Conservation (phyloP, 2,888 invertebrate species). For the Calliopum simillimum region DNA sequence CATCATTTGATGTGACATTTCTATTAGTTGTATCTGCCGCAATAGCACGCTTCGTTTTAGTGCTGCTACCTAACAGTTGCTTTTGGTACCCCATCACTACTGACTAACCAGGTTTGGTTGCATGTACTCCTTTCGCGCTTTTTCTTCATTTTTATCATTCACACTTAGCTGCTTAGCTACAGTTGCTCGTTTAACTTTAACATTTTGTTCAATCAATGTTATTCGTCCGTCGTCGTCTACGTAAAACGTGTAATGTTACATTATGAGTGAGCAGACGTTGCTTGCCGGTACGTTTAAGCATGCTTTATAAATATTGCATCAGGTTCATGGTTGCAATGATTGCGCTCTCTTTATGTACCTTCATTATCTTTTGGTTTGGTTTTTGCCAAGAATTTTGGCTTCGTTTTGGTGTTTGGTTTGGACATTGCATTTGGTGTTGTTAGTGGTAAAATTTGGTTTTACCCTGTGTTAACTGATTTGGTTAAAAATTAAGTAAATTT, state of each 20-base stretch:
- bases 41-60: conserved; percentile 12
- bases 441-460: too few species aligned
- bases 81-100: not conserved
- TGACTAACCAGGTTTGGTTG: not conserved
- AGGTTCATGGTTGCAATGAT: not conserved
- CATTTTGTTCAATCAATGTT: conserved; percentile 14
- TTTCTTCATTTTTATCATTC: not conserved
- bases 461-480: too few species aligned
- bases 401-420: too few species aligned
- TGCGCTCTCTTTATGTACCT: too few species aligned
- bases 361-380: too few species aligned
- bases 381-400: too few species aligned
- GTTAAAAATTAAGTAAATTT: too few species aligned
- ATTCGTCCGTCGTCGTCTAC: too few species aligned
- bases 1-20: conserved; percentile 21
- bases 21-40: conserved; percentile 17
- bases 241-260: too few species aligned
- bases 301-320: conserved; percentile 4
- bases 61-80: not conserved
- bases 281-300: not conserved
- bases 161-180: not conserved
- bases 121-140: not conserved
- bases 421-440: too few species aligned
- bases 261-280: not conserved
- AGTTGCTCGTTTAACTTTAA: conserved; percentile 7